Percentiles rank a stretch among this genome's conserved stretches.
Evolutionary conservation across 2,888 invertebrate genomes (phyloP).

Genomic region (Drosophila gaucha): DNA sequence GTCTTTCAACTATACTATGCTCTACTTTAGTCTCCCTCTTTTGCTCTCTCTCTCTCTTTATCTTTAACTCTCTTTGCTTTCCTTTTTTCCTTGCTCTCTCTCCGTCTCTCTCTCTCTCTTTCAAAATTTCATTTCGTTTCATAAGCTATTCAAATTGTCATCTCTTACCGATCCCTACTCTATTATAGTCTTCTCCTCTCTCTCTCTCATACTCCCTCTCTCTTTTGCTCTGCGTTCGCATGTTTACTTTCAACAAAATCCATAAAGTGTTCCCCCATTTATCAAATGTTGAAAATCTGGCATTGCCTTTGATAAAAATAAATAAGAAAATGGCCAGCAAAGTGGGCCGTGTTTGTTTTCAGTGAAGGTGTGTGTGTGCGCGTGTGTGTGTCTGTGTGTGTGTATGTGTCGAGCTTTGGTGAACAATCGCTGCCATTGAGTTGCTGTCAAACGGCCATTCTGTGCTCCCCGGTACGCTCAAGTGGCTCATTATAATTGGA

Average conservation of each 20-base stretch:
- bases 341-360: constrained; percentile 49
- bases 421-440: constrained; percentile 70
- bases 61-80: too few relatives aligned
- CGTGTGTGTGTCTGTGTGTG: constrained; percentile 17
- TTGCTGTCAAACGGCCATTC: constrained; percentile 15
- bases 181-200: background rate
- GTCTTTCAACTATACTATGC: too few relatives aligned
- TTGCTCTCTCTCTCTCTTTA: too few relatives aligned
- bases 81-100: too few relatives aligned
- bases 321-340: constrained; percentile 69
- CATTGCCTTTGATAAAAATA: constrained; percentile 66
- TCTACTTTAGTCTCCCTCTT: too few relatives aligned
- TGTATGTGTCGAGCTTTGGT: constrained; percentile 27
- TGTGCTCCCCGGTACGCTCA: constrained; percentile 47
- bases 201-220: background rate
- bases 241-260: constrained; percentile 41
- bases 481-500: constrained; percentile 64
- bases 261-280: constrained; percentile 67
- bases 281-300: constrained; percentile 70
- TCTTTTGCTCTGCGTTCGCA: background rate
- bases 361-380: constrained; percentile 23
- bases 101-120: background rate
- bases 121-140: background rate
- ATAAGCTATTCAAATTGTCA: background rate
- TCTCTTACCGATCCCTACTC: background rate